phyloP scores from a whole-genome alignment of 2,797 vertebrate species.

The Centropyge bicolor region DNA sequence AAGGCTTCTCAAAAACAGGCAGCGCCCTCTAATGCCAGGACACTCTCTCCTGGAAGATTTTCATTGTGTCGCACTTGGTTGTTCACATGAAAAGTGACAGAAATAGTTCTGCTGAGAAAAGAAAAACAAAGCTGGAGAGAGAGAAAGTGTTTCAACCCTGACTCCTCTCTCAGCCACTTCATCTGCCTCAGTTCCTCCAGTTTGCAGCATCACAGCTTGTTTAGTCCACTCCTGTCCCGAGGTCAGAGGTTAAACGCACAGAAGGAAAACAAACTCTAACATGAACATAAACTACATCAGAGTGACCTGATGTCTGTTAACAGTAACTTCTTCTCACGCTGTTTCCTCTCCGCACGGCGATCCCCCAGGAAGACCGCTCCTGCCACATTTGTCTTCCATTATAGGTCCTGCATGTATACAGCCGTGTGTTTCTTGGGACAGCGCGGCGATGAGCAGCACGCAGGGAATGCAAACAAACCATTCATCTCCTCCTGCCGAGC shows the following conservation, averaged over 20 bases:
- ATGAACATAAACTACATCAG: constrained; percentile 14
- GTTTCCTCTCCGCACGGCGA: constrained; percentile 5
- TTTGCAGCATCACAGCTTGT: constrained; percentile 2
- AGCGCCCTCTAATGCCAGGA: no score
- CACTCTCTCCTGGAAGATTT: not conserved
- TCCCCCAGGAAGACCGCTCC: constrained; percentile 15
- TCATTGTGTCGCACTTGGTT: not conserved
- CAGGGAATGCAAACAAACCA: constrained; percentile 71
- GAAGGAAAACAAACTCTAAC: constrained; percentile 32
- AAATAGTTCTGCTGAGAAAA: not conserved
- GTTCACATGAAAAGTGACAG: not conserved
- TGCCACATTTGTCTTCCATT: constrained; percentile 57
- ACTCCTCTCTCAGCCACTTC: not conserved
- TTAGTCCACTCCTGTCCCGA: constrained; percentile 8
- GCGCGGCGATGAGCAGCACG: constrained; percentile 41
- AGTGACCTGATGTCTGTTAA: constrained; percentile 17
- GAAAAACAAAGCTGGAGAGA: not conserved
- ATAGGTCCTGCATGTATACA: constrained; percentile 51
- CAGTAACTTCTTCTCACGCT: constrained; percentile 24
- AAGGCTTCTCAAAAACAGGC: not conserved
- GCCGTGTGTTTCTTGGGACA: constrained; percentile 49
- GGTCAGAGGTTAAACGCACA: constrained; percentile 31
- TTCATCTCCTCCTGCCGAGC: constrained; percentile 58
- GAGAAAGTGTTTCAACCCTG: not conserved
- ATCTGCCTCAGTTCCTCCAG: not conserved